phyloP scores from a whole-genome alignment of 2,888 invertebrate genomes.

The Noctua fimbriata region DNA sequence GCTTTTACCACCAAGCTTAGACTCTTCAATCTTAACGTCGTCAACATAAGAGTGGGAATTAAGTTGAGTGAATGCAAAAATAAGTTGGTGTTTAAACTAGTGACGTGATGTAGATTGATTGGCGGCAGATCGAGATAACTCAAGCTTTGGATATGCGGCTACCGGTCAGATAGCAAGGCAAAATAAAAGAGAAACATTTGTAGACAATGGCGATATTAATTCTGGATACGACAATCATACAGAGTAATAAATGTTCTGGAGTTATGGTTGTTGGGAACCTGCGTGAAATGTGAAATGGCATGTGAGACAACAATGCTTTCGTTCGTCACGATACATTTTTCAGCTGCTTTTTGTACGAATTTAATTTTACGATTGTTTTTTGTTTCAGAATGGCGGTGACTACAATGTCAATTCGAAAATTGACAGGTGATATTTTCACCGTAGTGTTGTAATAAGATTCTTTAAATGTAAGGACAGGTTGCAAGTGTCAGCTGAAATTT shows the following conservation, averaged over 20 bases:
- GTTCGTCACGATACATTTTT: conserved; percentile 61
- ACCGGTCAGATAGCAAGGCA: conserved; percentile 75
- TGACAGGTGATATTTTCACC: conserved; percentile 34
- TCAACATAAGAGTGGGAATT: conserved; percentile 25
- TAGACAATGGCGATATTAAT: conserved; percentile 69
- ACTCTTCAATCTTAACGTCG: conserved; percentile 20
- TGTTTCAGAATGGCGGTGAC: conserved; percentile 20
- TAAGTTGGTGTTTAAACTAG: conserved; percentile 62
- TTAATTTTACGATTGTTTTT: conserved; percentile 46
- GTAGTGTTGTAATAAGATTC: neutral
- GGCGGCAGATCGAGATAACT: conserved; percentile 83
- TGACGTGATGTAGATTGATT: conserved; percentile 79
- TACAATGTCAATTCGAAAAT: conserved; percentile 40
- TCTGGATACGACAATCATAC: conserved; percentile 68
- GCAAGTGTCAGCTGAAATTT: neutral
- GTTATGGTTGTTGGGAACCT: conserved; percentile 61
- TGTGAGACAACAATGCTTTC: conserved; percentile 62
- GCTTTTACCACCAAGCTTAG: neutral
- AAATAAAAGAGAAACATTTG: conserved; percentile 68
- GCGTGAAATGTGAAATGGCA: conserved; percentile 65
- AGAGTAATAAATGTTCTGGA: conserved; percentile 67
- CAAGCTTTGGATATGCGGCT: conserved; percentile 79
- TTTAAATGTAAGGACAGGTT: neutral
- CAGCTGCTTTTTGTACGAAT: conserved; percentile 59
- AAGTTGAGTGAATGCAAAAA: conserved; percentile 4